These are phyloP conservation scores for Trichonephila inaurata DNA, from an alignment of 1,140 invertebrate species.

Conservation along the genomic window DNA sequence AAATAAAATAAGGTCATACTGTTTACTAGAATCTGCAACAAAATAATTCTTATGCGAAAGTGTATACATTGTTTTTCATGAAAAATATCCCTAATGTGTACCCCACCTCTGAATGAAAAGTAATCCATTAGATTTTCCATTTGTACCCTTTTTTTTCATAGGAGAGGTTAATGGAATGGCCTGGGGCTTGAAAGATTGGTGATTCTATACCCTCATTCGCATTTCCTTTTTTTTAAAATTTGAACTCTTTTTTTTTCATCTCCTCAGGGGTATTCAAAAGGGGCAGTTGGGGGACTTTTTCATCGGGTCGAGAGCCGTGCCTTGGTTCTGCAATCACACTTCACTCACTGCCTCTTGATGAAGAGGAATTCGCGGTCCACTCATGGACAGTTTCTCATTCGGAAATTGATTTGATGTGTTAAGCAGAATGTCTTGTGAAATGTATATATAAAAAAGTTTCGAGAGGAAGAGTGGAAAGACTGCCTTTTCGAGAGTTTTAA, in stretches of 20 bases:
- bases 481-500: too few species aligned
- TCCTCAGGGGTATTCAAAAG: neutral
- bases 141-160: neutral
- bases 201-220: neutral
- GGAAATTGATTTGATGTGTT: slow-evolving; percentile 22
- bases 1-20: too few species aligned
- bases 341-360: neutral
- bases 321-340: neutral
- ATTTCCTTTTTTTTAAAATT: neutral
- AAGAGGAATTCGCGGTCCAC: neutral
- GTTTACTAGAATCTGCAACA: too few species aligned
- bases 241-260: neutral
- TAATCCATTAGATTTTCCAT: neutral
- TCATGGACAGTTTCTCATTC: slow-evolving; percentile 6
- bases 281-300: neutral
- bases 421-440: neutral
- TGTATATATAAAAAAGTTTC: too few species aligned
- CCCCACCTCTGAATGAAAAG: neutral
- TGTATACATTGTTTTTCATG: too few species aligned
- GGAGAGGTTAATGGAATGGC: neutral
- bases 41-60: too few species aligned
- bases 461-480: too few species aligned
- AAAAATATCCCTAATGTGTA: too few species aligned
- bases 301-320: neutral
- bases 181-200: neutral